Evolutionary conservation across 2,888 invertebrate species (phyloP), one percentile per base, ranked within the genome.

Genomic region (Mesodorylaimus sp.): DNA sequence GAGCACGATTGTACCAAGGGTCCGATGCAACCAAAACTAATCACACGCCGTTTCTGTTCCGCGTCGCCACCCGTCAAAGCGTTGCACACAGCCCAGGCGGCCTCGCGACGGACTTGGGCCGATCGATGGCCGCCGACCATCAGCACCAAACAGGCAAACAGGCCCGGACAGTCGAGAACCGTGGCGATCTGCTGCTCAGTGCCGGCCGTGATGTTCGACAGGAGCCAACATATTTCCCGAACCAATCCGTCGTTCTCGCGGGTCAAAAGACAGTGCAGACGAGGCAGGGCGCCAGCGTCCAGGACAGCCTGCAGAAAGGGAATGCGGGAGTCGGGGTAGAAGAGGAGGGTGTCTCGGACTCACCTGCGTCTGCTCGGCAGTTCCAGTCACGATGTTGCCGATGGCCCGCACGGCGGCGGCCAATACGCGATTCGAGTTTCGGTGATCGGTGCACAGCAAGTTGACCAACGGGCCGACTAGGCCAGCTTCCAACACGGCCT

Each of bases 61-160:
- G 80, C 79, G 61, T 81, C 84, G 39, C 93, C 93, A 59, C 88
- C 88, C 66, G 93, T 88, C 61, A 91, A 91, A 59, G 93, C 75
- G 75, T 95, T 95, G 68, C 86, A 87, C 53, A 93, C 87, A 13
- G 93, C 91, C 95, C 95, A 95, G 0, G 93, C 91, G 0, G 93
- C 93, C 71, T 95, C 93, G 68, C 91, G 91, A 71, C 91, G 89
- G 19, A 89, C 89, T 73, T 89, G 87, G 74, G 91, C 89, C 73
- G 76, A 77, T 55, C 93, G 75, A 74, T 91, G 89, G 61, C 81
- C 78, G 59, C 95, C 85, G 52, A 95, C 86, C 68, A 84, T 79
- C 43, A 89, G 89, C 63, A 95, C 75, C 26, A 95, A 75, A 10
- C 81, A 82, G 41, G 83, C 81, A 65, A 43, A 43, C 7, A 43